Conservation (phyloP, 2,888 invertebrate species). For the Linnaemya vulpina region DNA sequence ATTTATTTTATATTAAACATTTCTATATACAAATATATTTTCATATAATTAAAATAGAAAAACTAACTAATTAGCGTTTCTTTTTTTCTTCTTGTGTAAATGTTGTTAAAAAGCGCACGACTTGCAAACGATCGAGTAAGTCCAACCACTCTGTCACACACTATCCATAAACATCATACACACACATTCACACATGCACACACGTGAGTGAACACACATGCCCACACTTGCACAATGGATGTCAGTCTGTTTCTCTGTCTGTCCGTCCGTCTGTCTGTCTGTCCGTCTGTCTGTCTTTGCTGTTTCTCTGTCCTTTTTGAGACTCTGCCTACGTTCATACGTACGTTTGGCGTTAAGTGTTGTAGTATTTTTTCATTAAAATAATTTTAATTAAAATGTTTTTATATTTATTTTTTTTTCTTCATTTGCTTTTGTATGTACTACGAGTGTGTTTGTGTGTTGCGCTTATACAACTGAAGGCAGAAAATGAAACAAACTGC, state of each 20-base stretch:
- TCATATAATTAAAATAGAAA: constrained; percentile 75
- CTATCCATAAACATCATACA: constrained; percentile 3
- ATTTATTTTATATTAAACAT: constrained; percentile 39
- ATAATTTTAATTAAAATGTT: constrained; percentile 73
- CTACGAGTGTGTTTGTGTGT: constrained; percentile 8
- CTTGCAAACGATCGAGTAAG: constrained; percentile 66
- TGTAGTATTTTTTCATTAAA: constrained; percentile 72
- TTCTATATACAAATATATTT: constrained; percentile 41
- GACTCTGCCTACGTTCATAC: constrained; percentile 68
- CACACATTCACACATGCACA: background rate
- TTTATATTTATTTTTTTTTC: constrained; percentile 59
- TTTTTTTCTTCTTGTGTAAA: constrained; percentile 50
- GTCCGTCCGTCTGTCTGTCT: constrained; percentile 42
- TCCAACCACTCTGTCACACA: constrained; percentile 48
- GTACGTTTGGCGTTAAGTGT: constrained; percentile 71
- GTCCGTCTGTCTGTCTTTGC: constrained; percentile 8
- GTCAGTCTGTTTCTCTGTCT: constrained; percentile 44
- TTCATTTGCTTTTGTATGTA: constrained; percentile 48
- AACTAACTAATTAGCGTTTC: constrained; percentile 74
- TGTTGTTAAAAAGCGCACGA: constrained; percentile 71
- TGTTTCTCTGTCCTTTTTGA: constrained; percentile 24
- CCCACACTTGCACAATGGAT: constrained; percentile 39
- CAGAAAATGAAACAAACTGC: constrained; percentile 55
- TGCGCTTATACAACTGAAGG: constrained; percentile 46
- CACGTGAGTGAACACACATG: constrained; percentile 12